Evolutionary conservation across 23 tunicate genomes (phyloP), one percentile per base, ranked within the genome.

Genomic region (Ascidia mentula): DNA sequence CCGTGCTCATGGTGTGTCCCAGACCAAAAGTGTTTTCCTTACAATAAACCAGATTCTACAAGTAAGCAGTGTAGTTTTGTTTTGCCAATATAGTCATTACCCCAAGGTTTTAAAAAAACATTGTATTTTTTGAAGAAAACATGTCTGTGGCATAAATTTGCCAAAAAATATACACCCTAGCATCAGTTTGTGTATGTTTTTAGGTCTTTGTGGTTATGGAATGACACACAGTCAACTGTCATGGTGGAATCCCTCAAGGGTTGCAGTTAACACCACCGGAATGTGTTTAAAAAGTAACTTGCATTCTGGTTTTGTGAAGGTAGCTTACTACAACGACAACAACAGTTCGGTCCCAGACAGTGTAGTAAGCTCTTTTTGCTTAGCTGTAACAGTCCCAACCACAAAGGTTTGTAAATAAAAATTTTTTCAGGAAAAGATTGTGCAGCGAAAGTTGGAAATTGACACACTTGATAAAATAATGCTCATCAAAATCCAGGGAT

Each of bases 221-320:
- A 71, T 71, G 75, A 71, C 75, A 3, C 4, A 31, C 24, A 71
- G 75, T 71, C 38, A 35, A 31, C 38, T 32, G 34, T 33, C 73
- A 4, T 82, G 93, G 87, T 88, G 93, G 93, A 60, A 73, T 0
- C 34, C 53, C 34, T 22, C 60, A 1, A 70, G 38, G 6, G 38
- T 33, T 13, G 4, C 78, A 30, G 40, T 88, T 15, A 72, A 88
- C 36, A 37, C 80, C 6, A 31, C 93, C 24, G 32, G 0, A 4
- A 40, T 46, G 13, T 88, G 93, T 70, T 53, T 88, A 34, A 42
- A 12, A 20, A 37, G 69, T 24, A 59, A 88, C 37, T 36, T 78
- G 72, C 84, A 77, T 26, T 78, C 80, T 59, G 93, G 87, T 13
- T 80, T 71, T 32, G 35, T 77, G 15, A 78, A 37, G 9, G 82